Percentiles rank a stretch among this genome's conserved stretches.
These are phyloP conservation scores for Hermatobates lingyangjiaoensis DNA, from an alignment of 1,140 invertebrate genomes.

Conservation along the genomic window DNA sequence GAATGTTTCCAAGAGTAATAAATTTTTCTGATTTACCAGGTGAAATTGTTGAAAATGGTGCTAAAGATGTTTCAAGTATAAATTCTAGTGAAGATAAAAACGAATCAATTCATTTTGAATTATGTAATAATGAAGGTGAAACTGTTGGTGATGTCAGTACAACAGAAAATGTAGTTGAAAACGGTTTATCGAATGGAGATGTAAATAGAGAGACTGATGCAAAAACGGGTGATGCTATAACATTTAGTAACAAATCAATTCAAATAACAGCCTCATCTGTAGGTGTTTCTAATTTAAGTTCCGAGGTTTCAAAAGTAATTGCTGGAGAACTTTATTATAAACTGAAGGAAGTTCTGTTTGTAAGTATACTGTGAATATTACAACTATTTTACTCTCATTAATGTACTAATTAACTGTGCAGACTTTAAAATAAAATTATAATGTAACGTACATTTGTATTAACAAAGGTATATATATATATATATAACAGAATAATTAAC, in stretches of 20 bases:
- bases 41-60: background rate
- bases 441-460: background rate
- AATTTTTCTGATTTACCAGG: background rate
- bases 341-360: slow-evolving; percentile 11
- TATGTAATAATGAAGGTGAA: background rate
- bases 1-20: slow-evolving; percentile 1
- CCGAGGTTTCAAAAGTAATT: slow-evolving; percentile 5
- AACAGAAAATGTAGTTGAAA: background rate
- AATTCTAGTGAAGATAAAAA: background rate
- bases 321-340: slow-evolving; percentile 11
- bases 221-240: background rate
- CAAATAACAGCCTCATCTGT: slow-evolving; percentile 7
- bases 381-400: background rate
- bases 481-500: background rate
- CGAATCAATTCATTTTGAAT: background rate
- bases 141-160: background rate
- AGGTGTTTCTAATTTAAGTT: slow-evolving; percentile 7
- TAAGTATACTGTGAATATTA: slow-evolving; percentile 1
- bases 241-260: slow-evolving; percentile 6
- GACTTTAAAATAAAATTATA: background rate
- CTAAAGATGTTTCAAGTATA: background rate
- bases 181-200: background rate
- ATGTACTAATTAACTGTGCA: background rate
- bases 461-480: background rate
- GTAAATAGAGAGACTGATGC: background rate